Percentiles rank a stretch among this genome's conserved stretches.
Conservation (phyloP, 1,140 invertebrate species). For the Bradynema listronoti region DNA sequence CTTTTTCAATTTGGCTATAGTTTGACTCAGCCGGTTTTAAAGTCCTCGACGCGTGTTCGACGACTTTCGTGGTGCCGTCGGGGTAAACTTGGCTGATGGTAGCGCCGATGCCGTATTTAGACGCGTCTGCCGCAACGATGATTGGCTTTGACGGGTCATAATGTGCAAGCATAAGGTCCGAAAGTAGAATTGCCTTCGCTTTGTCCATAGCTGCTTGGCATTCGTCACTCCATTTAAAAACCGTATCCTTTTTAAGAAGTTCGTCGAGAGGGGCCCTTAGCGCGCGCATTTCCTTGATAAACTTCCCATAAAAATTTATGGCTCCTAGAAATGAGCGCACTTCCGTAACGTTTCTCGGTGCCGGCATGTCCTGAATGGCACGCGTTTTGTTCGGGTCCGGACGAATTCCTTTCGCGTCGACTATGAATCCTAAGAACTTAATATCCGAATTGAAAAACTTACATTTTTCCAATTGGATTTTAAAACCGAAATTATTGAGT, state of each 20-base stretch:
- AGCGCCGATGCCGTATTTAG: slow-evolving; percentile 59
- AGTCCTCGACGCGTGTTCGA: slow-evolving; percentile 59
- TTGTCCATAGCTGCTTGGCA: slow-evolving; percentile 34
- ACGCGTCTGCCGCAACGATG: slow-evolving; percentile 60
- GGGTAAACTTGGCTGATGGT: slow-evolving; percentile 59
- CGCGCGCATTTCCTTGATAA: slow-evolving; percentile 20
- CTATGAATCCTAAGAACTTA: no score
- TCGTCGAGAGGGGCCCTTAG: slow-evolving; percentile 23
- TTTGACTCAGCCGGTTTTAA: slow-evolving; percentile 60
- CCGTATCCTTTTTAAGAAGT: slow-evolving; percentile 27
- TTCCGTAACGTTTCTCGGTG: background rate
- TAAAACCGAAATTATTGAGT: no score
- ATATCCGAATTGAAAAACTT: no score
- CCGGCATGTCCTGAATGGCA: no score
- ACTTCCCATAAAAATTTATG: slow-evolving; percentile 36
- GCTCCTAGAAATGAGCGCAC: slow-evolving; percentile 45
- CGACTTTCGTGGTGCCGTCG: slow-evolving; percentile 58
- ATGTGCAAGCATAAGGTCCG: slow-evolving; percentile 45
- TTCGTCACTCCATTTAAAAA: slow-evolving; percentile 7
- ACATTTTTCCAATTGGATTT: no score
- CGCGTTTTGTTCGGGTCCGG: no score
- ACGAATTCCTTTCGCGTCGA: no score
- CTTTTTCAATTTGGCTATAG: slow-evolving; percentile 62
- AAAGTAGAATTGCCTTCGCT: slow-evolving; percentile 46
- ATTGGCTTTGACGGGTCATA: slow-evolving; percentile 58